Evolutionary conservation across 2,888 invertebrate genomes (phyloP).

Genomic region (Thumatha senex): DNA sequence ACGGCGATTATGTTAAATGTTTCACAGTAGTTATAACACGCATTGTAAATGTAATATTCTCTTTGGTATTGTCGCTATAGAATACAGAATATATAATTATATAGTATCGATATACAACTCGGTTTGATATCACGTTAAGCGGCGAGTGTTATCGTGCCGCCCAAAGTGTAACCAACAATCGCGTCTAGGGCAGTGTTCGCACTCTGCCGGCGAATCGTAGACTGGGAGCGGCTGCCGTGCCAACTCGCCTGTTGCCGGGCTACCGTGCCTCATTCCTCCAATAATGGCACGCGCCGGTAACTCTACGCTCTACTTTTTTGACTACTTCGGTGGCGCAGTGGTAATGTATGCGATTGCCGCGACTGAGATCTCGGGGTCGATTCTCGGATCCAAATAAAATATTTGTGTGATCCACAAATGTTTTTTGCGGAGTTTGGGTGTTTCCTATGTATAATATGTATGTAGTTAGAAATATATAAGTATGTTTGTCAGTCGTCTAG

Average conservation of each 20-base stretch:
- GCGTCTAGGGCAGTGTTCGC: conserved; percentile 32
- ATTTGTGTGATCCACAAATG: no score
- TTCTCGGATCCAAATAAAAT: conserved; percentile 33
- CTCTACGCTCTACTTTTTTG: conserved; percentile 26
- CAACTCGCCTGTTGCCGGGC: conserved; percentile 49
- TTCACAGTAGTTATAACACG: conserved; percentile 41
- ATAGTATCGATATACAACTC: conserved; percentile 3
- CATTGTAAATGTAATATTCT: conserved; percentile 41
- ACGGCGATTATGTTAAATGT: conserved; percentile 40
- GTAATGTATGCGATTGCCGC: no score
- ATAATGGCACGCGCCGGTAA: conserved; percentile 37
- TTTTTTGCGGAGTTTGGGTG: no score
- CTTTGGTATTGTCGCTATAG: conserved; percentile 39
- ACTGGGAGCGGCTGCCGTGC: conserved; percentile 36
- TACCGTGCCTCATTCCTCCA: conserved; percentile 38
- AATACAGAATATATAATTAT: conserved; percentile 31
- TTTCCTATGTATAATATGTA: no score
- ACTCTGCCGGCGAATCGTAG: conserved; percentile 29
- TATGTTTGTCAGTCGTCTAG: no score
- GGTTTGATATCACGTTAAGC: conserved; percentile 18
- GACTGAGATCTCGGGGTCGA: no score
- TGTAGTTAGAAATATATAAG: no score
- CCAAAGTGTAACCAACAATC: conserved; percentile 35
- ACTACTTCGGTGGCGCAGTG: no score
- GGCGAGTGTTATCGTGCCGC: conserved; percentile 18